These are phyloP conservation scores for Hyppa rectilinea DNA, from an alignment of 2,888 invertebrate genomes.

Conservation along the genomic window DNA sequence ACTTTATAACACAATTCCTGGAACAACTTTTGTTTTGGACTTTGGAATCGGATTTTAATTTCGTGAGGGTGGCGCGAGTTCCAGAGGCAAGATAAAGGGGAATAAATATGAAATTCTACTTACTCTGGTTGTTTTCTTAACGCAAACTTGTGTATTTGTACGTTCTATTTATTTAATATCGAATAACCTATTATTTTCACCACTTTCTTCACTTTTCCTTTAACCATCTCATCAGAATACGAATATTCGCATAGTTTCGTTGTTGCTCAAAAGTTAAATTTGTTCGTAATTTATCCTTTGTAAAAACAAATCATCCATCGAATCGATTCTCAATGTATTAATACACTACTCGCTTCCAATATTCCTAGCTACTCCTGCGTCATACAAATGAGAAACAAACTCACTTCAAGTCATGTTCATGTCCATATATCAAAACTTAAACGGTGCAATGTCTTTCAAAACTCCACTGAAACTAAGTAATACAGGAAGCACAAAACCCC, in stretches of 20 bases:
- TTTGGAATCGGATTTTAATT: slow-evolving; percentile 37
- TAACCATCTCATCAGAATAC: background rate
- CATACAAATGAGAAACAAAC: slow-evolving; percentile 40
- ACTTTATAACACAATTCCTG: slow-evolving; percentile 67
- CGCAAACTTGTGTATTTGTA: background rate
- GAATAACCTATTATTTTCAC: background rate
- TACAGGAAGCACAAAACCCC: slow-evolving; percentile 67
- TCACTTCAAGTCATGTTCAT: slow-evolving; percentile 52
- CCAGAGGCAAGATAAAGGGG: background rate
- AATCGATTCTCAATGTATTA: background rate
- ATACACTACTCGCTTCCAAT: background rate
- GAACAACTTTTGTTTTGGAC: slow-evolving; percentile 33
- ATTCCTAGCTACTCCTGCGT: background rate
- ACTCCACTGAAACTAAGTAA: slow-evolving; percentile 64
- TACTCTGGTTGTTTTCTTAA: background rate
- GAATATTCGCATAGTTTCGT: background rate
- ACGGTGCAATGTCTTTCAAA: slow-evolving; percentile 66
- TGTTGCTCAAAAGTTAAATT: background rate
- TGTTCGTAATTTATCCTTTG: background rate
- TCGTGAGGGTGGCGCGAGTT: background rate
- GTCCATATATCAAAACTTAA: slow-evolving; percentile 66
- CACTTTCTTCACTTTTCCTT: background rate
- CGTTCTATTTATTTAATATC: background rate
- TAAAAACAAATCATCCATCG: background rate
- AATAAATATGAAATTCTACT: background rate